Percentiles rank a stretch among this genome's conserved stretches.
These are phyloP conservation scores for Papilio gigon DNA, from an alignment of 2,888 invertebrate genomes.

Conservation along the genomic window DNA sequence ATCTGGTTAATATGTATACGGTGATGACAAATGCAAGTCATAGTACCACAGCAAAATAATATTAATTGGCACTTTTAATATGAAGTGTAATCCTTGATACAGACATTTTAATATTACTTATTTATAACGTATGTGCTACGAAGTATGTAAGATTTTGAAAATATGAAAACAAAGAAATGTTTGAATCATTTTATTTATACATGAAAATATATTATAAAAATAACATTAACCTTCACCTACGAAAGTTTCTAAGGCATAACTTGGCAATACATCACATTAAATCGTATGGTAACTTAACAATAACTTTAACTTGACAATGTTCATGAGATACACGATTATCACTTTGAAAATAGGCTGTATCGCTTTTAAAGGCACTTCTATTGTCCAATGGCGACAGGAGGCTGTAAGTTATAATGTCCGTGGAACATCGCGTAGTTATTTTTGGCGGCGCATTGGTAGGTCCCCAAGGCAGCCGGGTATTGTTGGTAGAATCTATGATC, in stretches of 20 bases:
- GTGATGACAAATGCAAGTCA: background rate
- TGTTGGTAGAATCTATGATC: slow-evolving; percentile 73
- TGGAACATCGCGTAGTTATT: slow-evolving; percentile 78
- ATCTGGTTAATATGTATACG: too few species aligned
- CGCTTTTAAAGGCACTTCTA: slow-evolving; percentile 47
- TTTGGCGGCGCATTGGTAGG: slow-evolving; percentile 76
- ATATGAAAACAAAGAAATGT: slow-evolving; percentile 1
- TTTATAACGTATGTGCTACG: background rate
- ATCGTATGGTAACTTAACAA: slow-evolving; percentile 63
- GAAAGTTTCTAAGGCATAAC: slow-evolving; percentile 13
- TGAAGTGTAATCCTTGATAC: background rate
- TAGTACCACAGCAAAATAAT: background rate
- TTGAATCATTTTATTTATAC: slow-evolving; percentile 36
- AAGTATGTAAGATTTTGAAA: background rate
- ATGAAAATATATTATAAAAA: slow-evolving; percentile 29
- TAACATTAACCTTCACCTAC: slow-evolving; percentile 32
- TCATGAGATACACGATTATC: slow-evolving; percentile 41
- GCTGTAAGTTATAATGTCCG: slow-evolving; percentile 77
- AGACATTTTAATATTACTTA: background rate
- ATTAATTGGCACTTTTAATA: background rate
- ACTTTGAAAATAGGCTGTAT: slow-evolving; percentile 45
- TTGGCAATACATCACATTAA: slow-evolving; percentile 55
- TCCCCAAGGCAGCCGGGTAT: slow-evolving; percentile 63
- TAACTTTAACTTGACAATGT: slow-evolving; percentile 38
- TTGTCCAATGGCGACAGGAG: slow-evolving; percentile 76